phyloP scores from a whole-genome alignment of 2,113 vertebrate species.

The Hyaena hyaena region DNA sequence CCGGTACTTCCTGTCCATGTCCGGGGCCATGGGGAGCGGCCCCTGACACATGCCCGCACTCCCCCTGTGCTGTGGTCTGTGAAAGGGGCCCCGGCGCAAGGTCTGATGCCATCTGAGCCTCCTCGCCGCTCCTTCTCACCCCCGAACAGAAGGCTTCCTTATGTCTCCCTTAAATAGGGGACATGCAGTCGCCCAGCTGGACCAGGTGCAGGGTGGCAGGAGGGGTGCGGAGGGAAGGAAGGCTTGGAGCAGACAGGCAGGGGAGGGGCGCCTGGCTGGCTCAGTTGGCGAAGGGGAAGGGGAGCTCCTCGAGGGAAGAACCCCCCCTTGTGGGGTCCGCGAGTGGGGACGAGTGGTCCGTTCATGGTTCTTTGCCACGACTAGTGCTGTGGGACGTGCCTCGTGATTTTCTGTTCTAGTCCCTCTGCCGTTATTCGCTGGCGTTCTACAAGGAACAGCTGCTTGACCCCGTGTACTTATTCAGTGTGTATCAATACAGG shows the following conservation, averaged over 20 bases:
- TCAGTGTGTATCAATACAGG: no score
- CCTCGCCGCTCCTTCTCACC: accelerated
- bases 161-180: no score
- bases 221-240: neutral
- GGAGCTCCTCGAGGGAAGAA: neutral
- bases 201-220: neutral
- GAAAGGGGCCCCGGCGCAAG: neutral
- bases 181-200: accelerated
- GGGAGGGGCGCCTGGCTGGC: no score
- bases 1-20: no score
- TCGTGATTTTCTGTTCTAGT: neutral
- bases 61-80: accelerated
- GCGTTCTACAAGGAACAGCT: neutral
- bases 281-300: neutral
- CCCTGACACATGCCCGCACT: no score
- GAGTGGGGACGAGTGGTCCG: neutral
- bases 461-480: neutral
- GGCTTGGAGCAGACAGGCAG: neutral
- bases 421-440: neutral
- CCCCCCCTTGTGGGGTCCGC: neutral
- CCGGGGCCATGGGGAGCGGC: neutral
- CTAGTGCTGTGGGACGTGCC: accelerated
- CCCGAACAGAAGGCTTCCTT: neutral
- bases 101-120: neutral
- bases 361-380: neutral